phyloP scores from a whole-genome alignment of 1,140 invertebrate genomes.

The Samia ricini region DNA sequence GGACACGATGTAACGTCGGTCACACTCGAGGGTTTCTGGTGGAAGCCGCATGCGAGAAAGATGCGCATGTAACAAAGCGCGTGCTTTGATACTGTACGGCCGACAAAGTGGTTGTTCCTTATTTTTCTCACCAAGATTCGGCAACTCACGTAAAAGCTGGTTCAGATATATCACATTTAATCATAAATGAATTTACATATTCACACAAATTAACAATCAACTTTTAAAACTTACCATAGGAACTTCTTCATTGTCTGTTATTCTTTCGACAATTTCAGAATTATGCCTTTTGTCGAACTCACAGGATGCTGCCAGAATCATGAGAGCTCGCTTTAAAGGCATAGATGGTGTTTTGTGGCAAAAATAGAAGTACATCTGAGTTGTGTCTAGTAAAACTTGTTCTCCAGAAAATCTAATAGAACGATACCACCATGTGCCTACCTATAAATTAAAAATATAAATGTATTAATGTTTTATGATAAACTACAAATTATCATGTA shows the following conservation, averaged over 20 bases:
- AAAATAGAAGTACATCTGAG: conserved; percentile 96
- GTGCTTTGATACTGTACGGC: conserved; percentile 97
- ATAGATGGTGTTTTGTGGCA: conserved; percentile 97
- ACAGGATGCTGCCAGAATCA: conserved; percentile 96
- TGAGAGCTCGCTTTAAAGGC: conserved; percentile 95
- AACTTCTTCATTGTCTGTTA: conserved; percentile 97
- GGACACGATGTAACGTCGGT: conserved; percentile 92
- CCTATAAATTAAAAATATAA: conserved; percentile 56
- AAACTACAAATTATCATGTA: neutral
- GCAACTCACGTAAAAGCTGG: conserved; percentile 93
- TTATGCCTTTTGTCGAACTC: conserved; percentile 98
- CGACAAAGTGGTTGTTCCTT: conserved; percentile 95
- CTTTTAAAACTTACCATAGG: conserved; percentile 82
- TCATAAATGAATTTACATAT: neutral
- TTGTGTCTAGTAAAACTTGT: conserved; percentile 96
- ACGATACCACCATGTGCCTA: conserved; percentile 99
- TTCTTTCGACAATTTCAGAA: conserved; percentile 94
- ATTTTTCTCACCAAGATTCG: conserved; percentile 96
- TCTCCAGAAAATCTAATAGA: conserved; percentile 98
- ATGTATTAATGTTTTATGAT: too few relatives aligned
- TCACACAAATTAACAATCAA: neutral
- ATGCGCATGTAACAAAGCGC: conserved; percentile 96
- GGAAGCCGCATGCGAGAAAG: conserved; percentile 90
- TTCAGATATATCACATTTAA: conserved; percentile 35
- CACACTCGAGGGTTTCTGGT: conserved; percentile 89